phyloP scores from a whole-genome alignment of 2,797 vertebrate genomes.

The Hydrolagus colliei region DNA sequence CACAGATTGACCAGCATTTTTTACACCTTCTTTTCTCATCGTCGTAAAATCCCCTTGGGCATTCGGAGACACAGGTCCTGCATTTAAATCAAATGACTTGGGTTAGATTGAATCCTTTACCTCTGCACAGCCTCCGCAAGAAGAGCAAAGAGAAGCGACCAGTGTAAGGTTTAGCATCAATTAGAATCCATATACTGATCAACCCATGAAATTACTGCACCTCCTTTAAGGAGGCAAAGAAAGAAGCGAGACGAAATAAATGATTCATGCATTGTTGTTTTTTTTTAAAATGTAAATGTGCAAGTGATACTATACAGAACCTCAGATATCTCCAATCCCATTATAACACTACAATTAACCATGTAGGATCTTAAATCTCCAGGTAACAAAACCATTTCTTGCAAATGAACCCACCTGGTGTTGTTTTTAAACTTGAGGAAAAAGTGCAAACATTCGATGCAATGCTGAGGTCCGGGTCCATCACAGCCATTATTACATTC shows the following conservation, averaged over 20 bases:
- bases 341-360: too few species aligned
- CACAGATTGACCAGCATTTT: slow-evolving; percentile 85
- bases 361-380: too few species aligned
- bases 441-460: slow-evolving; percentile 89
- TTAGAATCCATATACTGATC: too few species aligned
- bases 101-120: background rate
- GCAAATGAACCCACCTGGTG: slow-evolving; percentile 65
- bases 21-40: slow-evolving; percentile 93
- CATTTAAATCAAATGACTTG: background rate
- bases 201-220: too few species aligned
- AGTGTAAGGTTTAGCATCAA: too few species aligned
- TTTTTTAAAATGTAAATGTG: too few species aligned
- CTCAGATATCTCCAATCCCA: too few species aligned
- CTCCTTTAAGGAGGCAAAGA: too few species aligned
- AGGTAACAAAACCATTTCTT: background rate
- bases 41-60: slow-evolving; percentile 86
- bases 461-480: slow-evolving; percentile 91
- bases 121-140: too few species aligned
- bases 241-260: too few species aligned
- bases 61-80: slow-evolving; percentile 89
- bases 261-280: too few species aligned
- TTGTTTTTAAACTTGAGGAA: slow-evolving; percentile 98
- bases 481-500: slow-evolving; percentile 94
- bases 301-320: too few species aligned
- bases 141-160: background rate